A percentile compares a stretch with the other conserved stretches of the same genome.
Evolutionary conservation across 2,113 vertebrate species (phyloP).

Genomic region (Mormyrus iriodes): DNA sequence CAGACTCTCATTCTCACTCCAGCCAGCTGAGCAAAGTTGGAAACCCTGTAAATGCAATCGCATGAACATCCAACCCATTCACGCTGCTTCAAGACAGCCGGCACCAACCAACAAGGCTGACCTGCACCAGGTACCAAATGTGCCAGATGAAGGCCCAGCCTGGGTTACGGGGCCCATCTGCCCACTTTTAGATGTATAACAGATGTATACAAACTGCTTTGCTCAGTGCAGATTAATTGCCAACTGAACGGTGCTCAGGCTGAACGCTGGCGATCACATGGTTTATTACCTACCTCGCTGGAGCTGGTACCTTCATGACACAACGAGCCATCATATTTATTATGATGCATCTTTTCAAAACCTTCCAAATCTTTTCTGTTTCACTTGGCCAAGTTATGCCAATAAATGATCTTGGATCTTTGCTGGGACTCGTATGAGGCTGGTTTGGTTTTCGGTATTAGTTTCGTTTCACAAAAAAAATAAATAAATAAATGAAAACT

Average conservation of each 20-base stretch:
- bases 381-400: constrained; percentile 30
- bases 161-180: neutral
- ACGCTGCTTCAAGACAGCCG: neutral
- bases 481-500: constrained; percentile 47
- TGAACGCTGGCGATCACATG: neutral
- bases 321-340: neutral
- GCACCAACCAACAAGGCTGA: neutral
- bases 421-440: constrained; percentile 46
- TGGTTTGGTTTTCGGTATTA: constrained; percentile 50
- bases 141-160: neutral
- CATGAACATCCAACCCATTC: neutral
- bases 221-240: neutral
- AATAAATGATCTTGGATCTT: constrained; percentile 33
- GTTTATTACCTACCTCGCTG: neutral
- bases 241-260: neutral
- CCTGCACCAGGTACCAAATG: neutral
- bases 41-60: neutral
- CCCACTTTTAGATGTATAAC: neutral
- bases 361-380: neutral
- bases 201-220: neutral
- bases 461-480: constrained; percentile 46
- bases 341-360: neutral
- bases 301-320: neutral
- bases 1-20: neutral
- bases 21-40: neutral